A percentile compares a stretch with the other conserved stretches of the same genome.
Conservation (phyloP, 2,797 vertebrate genomes). For the Harpagifer antarcticus region DNA sequence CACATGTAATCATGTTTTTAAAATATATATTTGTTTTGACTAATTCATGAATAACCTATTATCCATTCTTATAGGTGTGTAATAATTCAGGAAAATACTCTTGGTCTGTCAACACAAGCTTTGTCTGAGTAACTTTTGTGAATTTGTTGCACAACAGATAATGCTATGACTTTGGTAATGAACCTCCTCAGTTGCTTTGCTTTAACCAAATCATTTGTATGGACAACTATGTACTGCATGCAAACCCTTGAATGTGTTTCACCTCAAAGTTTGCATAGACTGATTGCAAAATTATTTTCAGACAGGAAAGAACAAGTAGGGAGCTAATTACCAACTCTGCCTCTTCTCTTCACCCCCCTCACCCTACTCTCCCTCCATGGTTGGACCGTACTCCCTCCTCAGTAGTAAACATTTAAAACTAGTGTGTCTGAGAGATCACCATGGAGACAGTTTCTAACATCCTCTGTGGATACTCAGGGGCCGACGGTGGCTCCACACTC, state of each 20-base stretch:
- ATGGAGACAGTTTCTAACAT: conserved; percentile 71
- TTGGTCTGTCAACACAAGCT: neutral
- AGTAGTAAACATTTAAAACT: conserved; percentile 76
- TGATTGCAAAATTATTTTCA: conserved; percentile 42
- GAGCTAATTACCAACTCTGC: conserved; percentile 56
- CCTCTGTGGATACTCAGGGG: conserved; percentile 44
- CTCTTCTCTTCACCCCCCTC: conserved; percentile 17
- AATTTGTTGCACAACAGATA: conserved; percentile 4
- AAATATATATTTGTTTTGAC: neutral
- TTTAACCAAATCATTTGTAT: neutral
- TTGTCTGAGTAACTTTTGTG: neutral
- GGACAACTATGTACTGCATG: neutral
- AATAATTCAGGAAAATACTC: neutral
- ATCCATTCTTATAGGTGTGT: neutral
- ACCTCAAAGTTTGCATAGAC: conserved; percentile 32
- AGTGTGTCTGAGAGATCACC: conserved; percentile 71
- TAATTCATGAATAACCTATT: neutral
- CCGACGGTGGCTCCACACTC: conserved; percentile 24
- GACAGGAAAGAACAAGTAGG: conserved; percentile 63
- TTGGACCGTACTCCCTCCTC: conserved; percentile 62
- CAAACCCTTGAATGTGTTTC: neutral
- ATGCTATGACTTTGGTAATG: conserved; percentile 35
- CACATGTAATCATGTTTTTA: neutral
- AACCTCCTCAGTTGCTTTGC: conserved; percentile 19
- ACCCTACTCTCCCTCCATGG: conserved; percentile 46